phyloP scores from a whole-genome alignment of 2,888 invertebrate species.

The Drosophila meridiana region DNA sequence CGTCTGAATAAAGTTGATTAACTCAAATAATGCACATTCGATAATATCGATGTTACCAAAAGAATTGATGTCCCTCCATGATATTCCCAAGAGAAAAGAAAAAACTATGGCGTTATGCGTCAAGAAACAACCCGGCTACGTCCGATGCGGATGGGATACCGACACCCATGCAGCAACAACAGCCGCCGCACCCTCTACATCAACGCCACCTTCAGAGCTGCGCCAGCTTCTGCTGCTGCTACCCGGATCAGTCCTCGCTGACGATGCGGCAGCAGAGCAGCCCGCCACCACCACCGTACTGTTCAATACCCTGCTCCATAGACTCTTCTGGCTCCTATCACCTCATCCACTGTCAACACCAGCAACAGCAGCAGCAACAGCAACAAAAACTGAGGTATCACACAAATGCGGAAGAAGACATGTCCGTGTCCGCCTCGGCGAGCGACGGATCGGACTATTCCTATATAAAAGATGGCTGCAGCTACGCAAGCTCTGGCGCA shows the following conservation, averaged over 20 bases:
- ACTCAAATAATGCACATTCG: constrained; percentile 85
- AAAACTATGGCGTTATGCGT: constrained; percentile 85
- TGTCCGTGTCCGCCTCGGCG: constrained; percentile 30
- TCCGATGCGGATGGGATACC: constrained; percentile 70
- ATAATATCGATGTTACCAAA: constrained; percentile 86
- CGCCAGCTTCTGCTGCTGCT: constrained; percentile 38
- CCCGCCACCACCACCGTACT: constrained; percentile 69
- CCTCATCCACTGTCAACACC: constrained; percentile 25
- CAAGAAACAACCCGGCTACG: constrained; percentile 79
- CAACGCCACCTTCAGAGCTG: constrained; percentile 77
- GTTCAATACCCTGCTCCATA: constrained; percentile 56
- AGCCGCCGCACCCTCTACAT: constrained; percentile 82
- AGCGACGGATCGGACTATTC: constrained; percentile 57
- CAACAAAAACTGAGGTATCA: constrained; percentile 13
- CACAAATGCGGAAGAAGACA: constrained; percentile 38
- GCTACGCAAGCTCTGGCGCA: constrained; percentile 80
- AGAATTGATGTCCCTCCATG: constrained; percentile 85
- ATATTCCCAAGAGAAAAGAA: constrained; percentile 85
- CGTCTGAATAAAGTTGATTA: constrained; percentile 74
- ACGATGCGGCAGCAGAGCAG: constrained; percentile 51
- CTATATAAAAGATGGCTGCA: constrained; percentile 73
- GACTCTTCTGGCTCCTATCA: constrained; percentile 59
- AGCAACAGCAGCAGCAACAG: constrained; percentile 40
- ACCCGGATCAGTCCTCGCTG: constrained; percentile 45
- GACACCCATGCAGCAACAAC: constrained; percentile 82